Percentiles rank a stretch among this genome's conserved stretches.
Evolutionary conservation across 1,140 invertebrate genomes (phyloP).

Genomic region (Pseudachorutes palmiensis): DNA sequence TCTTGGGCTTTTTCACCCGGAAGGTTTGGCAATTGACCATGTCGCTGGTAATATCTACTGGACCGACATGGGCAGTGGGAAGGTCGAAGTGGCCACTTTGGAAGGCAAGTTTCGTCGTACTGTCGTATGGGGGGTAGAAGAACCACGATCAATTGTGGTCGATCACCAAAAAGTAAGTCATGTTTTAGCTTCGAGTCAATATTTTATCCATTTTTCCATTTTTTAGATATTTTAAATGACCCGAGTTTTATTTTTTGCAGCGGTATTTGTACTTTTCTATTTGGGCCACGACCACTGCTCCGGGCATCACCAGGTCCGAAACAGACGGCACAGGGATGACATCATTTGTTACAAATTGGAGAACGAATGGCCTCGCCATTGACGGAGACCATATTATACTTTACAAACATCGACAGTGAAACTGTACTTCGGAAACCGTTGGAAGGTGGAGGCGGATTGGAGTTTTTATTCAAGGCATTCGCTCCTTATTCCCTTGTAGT

Average conservation of each 20-base stretch:
- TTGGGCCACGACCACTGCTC: background rate
- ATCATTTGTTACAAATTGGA: background rate
- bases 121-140: conserved; percentile 62
- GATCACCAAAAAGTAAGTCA: conserved; percentile 52
- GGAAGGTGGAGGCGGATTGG: background rate
- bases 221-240: background rate
- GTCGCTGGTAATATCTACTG: conserved; percentile 82
- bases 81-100: conserved; percentile 76
- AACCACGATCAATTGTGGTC: conserved; percentile 72
- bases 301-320: background rate
- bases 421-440: background rate
- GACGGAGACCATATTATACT: background rate
- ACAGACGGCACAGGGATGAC: background rate
- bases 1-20: conserved; percentile 69
- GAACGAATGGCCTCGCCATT: background rate
- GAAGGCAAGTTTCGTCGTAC: conserved; percentile 69
- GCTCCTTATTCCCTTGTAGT: background rate
- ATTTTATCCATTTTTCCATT: background rate
- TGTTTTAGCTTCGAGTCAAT: background rate
- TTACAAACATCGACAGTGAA: conserved; percentile 9
- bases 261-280: background rate
- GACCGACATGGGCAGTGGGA: conserved; percentile 77
- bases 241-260: background rate
- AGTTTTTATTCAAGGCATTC: conserved; percentile 1
- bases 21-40: conserved; percentile 83